phyloP scores from a whole-genome alignment of 2,113 vertebrate species.

The Leuciscus idus region DNA sequence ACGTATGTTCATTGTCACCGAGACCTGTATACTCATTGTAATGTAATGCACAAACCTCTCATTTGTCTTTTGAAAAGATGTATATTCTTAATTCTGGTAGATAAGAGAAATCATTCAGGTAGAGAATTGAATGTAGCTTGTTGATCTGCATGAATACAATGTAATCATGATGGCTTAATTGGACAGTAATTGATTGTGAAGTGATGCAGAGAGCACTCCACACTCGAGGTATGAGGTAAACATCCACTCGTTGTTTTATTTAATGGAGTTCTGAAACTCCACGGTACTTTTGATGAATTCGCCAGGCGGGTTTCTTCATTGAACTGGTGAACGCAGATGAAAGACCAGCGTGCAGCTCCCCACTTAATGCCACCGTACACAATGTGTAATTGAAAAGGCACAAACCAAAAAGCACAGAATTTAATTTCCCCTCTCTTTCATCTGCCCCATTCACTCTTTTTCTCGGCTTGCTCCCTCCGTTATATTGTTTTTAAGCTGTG shows the following conservation, averaged over 20 bases:
- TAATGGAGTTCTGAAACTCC: conserved; percentile 66
- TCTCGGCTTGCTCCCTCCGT: neutral
- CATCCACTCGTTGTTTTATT: conserved; percentile 59
- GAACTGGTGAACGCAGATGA: conserved; percentile 65
- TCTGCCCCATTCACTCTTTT: neutral
- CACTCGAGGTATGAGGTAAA: conserved; percentile 70
- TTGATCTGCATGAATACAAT: conserved; percentile 62
- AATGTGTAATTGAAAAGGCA: conserved; percentile 52
- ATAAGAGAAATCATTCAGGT: neutral
- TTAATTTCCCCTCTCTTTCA: conserved; percentile 26
- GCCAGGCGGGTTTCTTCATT: conserved; percentile 57
- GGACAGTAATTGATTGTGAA: conserved; percentile 75
- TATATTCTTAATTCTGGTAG: neutral
- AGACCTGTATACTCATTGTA: neutral
- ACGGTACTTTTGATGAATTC: conserved; percentile 77
- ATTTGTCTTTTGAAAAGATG: neutral
- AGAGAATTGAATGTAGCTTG: neutral
- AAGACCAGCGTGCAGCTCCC: conserved; percentile 23
- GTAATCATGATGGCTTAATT: conserved; percentile 71
- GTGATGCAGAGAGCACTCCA: conserved; percentile 64
- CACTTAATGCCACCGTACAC: conserved; percentile 12
- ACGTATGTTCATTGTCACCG: neutral
- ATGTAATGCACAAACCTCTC: neutral
- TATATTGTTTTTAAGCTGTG: conserved; percentile 35
- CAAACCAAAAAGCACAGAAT: conserved; percentile 31